A percentile compares a stretch with the other conserved stretches of the same genome.
phyloP scores from a whole-genome alignment of 2,888 invertebrate genomes.

The Macrophya alboannulata region DNA sequence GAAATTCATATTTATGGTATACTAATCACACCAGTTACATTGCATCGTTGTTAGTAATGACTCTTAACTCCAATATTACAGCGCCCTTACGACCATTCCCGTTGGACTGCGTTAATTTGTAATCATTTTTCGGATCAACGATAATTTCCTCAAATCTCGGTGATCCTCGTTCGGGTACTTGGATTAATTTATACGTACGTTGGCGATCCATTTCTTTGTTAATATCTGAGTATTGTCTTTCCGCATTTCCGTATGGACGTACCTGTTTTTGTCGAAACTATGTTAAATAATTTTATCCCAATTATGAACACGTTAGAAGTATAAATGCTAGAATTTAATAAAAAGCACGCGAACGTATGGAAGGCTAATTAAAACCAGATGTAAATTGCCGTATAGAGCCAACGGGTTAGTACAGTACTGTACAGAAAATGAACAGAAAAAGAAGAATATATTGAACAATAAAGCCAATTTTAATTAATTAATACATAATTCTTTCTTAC shows the following conservation, averaged over 20 bases:
- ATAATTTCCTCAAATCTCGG: slow-evolving; percentile 67
- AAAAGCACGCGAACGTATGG: not conserved
- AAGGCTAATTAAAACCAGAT: not conserved
- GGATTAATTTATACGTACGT: slow-evolving; percentile 66
- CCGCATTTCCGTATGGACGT: slow-evolving; percentile 64
- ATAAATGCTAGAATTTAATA: slow-evolving; percentile 8
- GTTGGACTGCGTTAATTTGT: slow-evolving; percentile 68
- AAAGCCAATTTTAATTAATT: not conserved
- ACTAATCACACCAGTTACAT: not conserved
- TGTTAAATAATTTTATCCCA: not conserved
- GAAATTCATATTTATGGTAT: not conserved
- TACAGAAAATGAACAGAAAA: not conserved
- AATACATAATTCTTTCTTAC: slow-evolving; percentile 5
- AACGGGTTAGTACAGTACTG: slow-evolving; percentile 2
- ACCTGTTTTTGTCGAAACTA: slow-evolving; percentile 57
- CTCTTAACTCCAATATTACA: slow-evolving; percentile 74
- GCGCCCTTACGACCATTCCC: slow-evolving; percentile 72
- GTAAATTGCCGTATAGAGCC: not conserved
- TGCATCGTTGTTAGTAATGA: slow-evolving; percentile 73
- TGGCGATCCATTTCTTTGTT: slow-evolving; percentile 67
- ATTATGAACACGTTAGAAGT: not conserved
- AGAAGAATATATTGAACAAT: not conserved
- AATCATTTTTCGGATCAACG: slow-evolving; percentile 66
- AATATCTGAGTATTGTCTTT: slow-evolving; percentile 66
- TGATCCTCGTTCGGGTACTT: slow-evolving; percentile 66